A percentile compares a stretch with the other conserved stretches of the same genome.
These are phyloP conservation scores for Dilophus febrilis DNA, from an alignment of 2,888 invertebrate species.

Conservation along the genomic window DNA sequence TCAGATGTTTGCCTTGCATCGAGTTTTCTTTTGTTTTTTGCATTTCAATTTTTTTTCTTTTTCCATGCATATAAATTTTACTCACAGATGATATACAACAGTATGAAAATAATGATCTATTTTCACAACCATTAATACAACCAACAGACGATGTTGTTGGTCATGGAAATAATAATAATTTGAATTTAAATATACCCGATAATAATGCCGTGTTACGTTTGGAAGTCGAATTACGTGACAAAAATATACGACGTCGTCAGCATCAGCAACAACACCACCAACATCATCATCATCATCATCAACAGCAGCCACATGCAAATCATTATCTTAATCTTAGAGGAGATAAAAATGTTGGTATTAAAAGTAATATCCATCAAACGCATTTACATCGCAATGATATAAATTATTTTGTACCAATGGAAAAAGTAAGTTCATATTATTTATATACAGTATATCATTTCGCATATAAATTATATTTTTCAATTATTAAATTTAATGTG, in stretches of 20 bases:
- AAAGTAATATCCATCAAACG: neutral
- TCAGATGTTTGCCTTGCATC: too few species aligned
- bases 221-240: slow-evolving; percentile 32
- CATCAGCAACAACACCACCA: neutral
- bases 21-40: neutral
- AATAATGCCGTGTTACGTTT: slow-evolving; percentile 29
- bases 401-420: slow-evolving; percentile 42
- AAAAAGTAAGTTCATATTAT: slow-evolving; percentile 34
- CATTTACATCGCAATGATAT: slow-evolving; percentile 23
- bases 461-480: too few species aligned
- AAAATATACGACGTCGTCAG: slow-evolving; percentile 24
- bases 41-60: neutral
- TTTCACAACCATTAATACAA: neutral
- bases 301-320: slow-evolving; percentile 2
- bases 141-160: slow-evolving; percentile 8
- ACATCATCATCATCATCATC: slow-evolving; percentile 1
- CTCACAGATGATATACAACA: neutral
- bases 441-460: too few species aligned
- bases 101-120: slow-evolving; percentile 1
- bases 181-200: slow-evolving; percentile 31
- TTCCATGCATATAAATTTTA: too few species aligned
- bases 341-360: slow-evolving; percentile 27
- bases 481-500: too few species aligned
- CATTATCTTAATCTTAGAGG: slow-evolving; percentile 26
- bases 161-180: slow-evolving; percentile 21